phyloP scores from a whole-genome alignment of 2,888 invertebrate species.

The Caenorhabditis angaria region DNA sequence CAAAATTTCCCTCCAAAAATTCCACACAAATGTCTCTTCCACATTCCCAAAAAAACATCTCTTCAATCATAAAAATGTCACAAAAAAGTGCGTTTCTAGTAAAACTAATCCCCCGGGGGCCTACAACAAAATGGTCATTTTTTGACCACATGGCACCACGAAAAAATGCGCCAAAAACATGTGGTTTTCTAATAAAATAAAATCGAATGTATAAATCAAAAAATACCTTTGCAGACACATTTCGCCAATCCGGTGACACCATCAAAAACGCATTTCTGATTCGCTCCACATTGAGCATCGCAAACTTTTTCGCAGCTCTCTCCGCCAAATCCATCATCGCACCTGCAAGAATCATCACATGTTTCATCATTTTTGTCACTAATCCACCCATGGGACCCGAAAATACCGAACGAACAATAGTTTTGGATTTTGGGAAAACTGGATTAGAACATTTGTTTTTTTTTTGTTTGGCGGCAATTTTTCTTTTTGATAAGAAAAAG shows the following conservation, averaged over 20 bases:
- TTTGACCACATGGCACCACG: slow-evolving; percentile 14
- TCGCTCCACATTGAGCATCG: slow-evolving; percentile 5
- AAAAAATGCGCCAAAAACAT: neutral
- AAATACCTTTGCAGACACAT: slow-evolving; percentile 39
- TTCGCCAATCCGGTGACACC: neutral
- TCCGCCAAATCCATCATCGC: slow-evolving; percentile 29
- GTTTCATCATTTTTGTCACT: neutral
- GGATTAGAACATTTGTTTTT: too few relatives aligned
- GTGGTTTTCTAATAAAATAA: neutral
- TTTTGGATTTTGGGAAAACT: too few relatives aligned
- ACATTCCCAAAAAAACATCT: too few relatives aligned
- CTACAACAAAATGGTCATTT: too few relatives aligned
- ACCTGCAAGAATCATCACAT: slow-evolving; percentile 28
- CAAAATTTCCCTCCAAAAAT: too few relatives aligned
- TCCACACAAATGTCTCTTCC: too few relatives aligned
- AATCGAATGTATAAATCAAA: neutral
- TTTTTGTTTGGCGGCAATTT: too few relatives aligned
- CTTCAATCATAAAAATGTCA: too few relatives aligned
- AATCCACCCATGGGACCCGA: neutral
- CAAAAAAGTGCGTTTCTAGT: too few relatives aligned
- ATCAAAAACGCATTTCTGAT: slow-evolving; percentile 26
- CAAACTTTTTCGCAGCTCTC: slow-evolving; percentile 23
- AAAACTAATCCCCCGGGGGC: too few relatives aligned
- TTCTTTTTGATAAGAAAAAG: too few relatives aligned
- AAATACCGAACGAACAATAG: too few relatives aligned